A percentile compares a stretch with the other conserved stretches of the same genome.
Evolutionary conservation across 2,113 vertebrate species (phyloP).

Genomic region (Indicator maculatus): DNA sequence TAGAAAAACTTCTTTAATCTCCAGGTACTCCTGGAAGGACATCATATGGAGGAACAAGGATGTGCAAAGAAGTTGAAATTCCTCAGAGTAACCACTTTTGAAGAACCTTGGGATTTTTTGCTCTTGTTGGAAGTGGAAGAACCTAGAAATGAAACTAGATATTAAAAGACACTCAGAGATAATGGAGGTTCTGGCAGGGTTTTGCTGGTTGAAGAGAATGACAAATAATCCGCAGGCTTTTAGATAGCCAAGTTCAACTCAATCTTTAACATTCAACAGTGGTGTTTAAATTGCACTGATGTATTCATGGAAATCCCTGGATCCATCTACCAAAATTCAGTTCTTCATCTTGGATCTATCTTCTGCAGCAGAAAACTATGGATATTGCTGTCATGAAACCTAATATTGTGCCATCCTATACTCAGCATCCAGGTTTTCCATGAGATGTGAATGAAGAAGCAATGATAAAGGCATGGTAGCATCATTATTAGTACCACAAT

Average conservation of each 20-base stretch:
- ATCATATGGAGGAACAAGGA: not conserved
- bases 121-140: not conserved
- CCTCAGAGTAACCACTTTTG: not conserved
- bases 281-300: not conserved
- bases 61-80: not conserved
- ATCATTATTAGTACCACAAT: not conserved
- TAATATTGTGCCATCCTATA: not conserved
- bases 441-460: not conserved
- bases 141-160: not conserved
- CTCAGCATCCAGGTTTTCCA: not conserved
- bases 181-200: not conserved
- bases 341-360: not conserved
- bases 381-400: not conserved
- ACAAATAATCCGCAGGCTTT: not conserved
- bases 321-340: not conserved
- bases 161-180: not conserved
- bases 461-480: not conserved
- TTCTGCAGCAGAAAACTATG: not conserved
- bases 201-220: not conserved
- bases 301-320: not conserved
- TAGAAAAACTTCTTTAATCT: not conserved
- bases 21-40: not conserved
- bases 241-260: not conserved
- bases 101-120: not conserved
- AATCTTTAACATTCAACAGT: not conserved